Evolutionary conservation across 2,113 vertebrate species (phyloP).

Genomic region (Saccopteryx bilineata): DNA sequence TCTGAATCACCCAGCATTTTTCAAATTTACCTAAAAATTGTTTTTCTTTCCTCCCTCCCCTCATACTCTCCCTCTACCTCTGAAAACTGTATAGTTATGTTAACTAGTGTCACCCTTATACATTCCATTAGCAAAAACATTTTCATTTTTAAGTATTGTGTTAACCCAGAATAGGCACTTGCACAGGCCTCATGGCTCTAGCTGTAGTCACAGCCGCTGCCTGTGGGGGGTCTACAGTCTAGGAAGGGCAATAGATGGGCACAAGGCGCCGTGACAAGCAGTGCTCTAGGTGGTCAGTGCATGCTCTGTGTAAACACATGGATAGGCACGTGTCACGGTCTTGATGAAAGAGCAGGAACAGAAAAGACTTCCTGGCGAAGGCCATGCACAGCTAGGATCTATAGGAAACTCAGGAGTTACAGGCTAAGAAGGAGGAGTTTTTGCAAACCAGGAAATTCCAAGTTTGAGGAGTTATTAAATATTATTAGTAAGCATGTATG

Average conservation of each 20-base stretch:
- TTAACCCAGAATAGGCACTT: background rate
- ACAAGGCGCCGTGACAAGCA: background rate
- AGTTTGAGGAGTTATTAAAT: background rate
- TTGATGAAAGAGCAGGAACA: accelerated
- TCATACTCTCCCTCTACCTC: too few relatives aligned
- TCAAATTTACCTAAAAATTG: background rate
- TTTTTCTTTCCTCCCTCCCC: too few relatives aligned
- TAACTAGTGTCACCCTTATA: too few relatives aligned
- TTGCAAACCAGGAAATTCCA: background rate
- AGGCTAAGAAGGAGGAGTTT: background rate
- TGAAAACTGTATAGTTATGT: too few relatives aligned
- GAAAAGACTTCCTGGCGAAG: background rate
- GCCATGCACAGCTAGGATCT: background rate
- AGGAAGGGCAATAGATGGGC: background rate
- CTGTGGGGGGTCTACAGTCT: background rate
- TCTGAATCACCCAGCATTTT: background rate
- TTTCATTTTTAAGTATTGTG: background rate
- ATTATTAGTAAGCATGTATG: background rate
- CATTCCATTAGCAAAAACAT: too few relatives aligned
- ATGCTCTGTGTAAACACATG: background rate
- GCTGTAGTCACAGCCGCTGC: background rate
- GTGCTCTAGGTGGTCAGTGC: accelerated
- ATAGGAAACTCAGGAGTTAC: background rate
- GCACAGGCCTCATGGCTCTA: background rate
- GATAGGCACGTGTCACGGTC: too few relatives aligned